Evolutionary conservation across 2,113 vertebrate genomes (phyloP).

Genomic region (Silurus glanis): DNA sequence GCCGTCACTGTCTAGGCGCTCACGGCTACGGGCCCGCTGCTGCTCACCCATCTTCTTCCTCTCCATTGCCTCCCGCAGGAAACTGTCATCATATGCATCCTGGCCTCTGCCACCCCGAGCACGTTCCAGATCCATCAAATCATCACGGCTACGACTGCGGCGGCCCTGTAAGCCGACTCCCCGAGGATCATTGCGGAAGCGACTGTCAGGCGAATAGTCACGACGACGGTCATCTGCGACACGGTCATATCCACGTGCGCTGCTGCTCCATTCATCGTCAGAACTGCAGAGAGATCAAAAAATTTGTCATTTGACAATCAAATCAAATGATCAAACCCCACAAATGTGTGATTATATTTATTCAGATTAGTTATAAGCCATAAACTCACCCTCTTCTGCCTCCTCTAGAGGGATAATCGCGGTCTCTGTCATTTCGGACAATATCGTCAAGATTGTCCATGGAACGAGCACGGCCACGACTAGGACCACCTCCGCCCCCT

Average conservation of each 20-base stretch:
- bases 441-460: constrained; percentile 84
- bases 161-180: constrained; percentile 57
- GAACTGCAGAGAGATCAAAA: constrained; percentile 58
- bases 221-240: constrained; percentile 65
- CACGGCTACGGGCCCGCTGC: constrained; percentile 70
- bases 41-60: constrained; percentile 76
- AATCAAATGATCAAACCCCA: not conserved
- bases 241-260: constrained; percentile 60
- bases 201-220: constrained; percentile 68
- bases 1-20: constrained; percentile 73
- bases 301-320: fast-evolving
- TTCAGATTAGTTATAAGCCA: not conserved
- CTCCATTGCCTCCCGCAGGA: constrained; percentile 81
- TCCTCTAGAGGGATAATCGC: constrained; percentile 61
- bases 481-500: not conserved
- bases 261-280: constrained; percentile 72
- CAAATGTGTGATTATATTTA: not conserved
- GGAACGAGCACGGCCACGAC: constrained; percentile 73
- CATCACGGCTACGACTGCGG: constrained; percentile 83
- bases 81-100: constrained; percentile 75
- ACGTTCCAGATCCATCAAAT: constrained; percentile 72
- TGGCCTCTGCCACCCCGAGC: constrained; percentile 53
- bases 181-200: constrained; percentile 31
- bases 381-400: constrained; percentile 69
- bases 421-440: constrained; percentile 57